phyloP scores from a whole-genome alignment of 2,888 invertebrate genomes.

The Plemyria rubiginata region DNA sequence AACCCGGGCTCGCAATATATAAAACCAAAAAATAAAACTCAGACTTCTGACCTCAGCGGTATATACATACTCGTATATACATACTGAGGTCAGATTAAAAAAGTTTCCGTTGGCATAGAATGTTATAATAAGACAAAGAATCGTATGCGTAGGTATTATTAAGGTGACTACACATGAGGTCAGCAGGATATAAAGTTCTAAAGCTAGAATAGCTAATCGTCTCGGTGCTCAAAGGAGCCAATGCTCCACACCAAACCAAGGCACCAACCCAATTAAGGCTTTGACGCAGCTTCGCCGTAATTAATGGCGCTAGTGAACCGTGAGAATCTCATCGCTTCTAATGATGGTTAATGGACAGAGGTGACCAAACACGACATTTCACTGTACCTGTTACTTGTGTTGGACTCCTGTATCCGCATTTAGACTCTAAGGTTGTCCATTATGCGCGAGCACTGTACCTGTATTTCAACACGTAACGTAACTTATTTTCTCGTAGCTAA shows the following conservation, averaged over 20 bases:
- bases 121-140: background rate
- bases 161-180: conserved; percentile 3
- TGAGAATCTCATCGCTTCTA: conserved; percentile 13
- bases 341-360: conserved; percentile 21
- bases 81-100: background rate
- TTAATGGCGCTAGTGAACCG: conserved; percentile 21
- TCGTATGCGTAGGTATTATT: background rate
- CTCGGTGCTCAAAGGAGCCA: conserved; percentile 17
- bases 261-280: conserved; percentile 24
- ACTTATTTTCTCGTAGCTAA: background rate
- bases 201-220: conserved; percentile 15
- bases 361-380: conserved; percentile 8
- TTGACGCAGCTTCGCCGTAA: conserved; percentile 21
- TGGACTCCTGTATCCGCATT: too few relatives aligned
- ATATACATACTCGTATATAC: too few relatives aligned
- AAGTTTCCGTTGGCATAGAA: background rate
- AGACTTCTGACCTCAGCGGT: too few relatives aligned
- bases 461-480: too few relatives aligned
- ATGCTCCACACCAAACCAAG: conserved; percentile 8
- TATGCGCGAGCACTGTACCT: too few relatives aligned
- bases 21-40: too few relatives aligned
- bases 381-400: background rate
- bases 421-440: too few relatives aligned
- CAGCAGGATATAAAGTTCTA: background rate
- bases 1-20: too few relatives aligned